Conservation (phyloP, 2,797 vertebrate genomes). For the Oryzias sinensis region DNA sequence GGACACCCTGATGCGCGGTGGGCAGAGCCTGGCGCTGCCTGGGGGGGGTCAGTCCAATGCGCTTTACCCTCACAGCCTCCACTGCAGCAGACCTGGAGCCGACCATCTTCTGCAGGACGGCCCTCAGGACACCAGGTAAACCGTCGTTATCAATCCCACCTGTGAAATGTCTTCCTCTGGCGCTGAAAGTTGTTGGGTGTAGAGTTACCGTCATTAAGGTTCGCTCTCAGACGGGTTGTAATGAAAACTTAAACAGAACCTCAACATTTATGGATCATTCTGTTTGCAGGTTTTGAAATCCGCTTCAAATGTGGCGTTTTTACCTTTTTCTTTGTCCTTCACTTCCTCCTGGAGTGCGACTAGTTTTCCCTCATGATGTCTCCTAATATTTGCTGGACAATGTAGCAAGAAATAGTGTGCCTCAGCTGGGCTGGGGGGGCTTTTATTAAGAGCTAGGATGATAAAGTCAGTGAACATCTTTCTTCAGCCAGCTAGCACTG, state of each 20-base stretch:
- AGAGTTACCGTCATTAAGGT: too few species aligned
- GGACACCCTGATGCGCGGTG: constrained; percentile 78
- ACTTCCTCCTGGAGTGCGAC: not conserved
- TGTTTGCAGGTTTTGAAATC: constrained; percentile 6
- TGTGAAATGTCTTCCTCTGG: too few species aligned
- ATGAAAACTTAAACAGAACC: too few species aligned
- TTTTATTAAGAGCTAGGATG: constrained; percentile 56
- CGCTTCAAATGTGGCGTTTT: constrained; percentile 12
- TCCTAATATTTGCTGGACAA: constrained; percentile 49
- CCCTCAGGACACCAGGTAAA: constrained; percentile 85
- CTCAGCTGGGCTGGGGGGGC: constrained; percentile 32
- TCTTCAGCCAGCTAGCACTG: constrained; percentile 43
- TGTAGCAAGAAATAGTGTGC: constrained; percentile 66
- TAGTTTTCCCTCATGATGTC: constrained; percentile 33
- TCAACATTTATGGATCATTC: too few species aligned
- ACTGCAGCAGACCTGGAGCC: constrained; percentile 81
- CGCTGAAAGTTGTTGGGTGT: too few species aligned
- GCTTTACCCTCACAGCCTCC: constrained; percentile 74
- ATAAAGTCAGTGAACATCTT: constrained; percentile 54
- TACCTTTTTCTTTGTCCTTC: not conserved
- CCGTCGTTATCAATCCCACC: not conserved
- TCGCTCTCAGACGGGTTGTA: too few species aligned
- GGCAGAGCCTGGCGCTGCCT: constrained; percentile 80
- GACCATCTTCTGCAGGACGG: constrained; percentile 76
- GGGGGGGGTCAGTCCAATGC: constrained; percentile 74